These are phyloP conservation scores for Glaucidium brasilianum DNA, from an alignment of 2,113 vertebrate species.

Conservation along the genomic window DNA sequence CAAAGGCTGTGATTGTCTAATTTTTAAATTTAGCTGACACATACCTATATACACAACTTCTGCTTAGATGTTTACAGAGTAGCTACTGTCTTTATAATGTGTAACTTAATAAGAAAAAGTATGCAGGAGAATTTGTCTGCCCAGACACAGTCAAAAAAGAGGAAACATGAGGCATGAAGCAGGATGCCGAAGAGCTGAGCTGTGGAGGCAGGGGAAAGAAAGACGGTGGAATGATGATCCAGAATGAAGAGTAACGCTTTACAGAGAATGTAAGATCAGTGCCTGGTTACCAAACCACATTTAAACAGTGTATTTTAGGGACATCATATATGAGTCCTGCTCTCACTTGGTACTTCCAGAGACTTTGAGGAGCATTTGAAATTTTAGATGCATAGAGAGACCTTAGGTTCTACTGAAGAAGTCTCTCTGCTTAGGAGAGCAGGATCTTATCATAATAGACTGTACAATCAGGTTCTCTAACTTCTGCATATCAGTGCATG, in stretches of 20 bases:
- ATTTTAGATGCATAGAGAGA: not conserved
- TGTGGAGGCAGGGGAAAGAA: not conserved
- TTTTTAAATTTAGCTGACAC: not conserved
- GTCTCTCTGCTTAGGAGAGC: not conserved
- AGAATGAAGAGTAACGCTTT: not conserved
- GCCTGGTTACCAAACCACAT: not conserved
- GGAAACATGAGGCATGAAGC: rapidly evolving
- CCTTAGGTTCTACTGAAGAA: not conserved
- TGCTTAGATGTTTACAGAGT: not conserved
- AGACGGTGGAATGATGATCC: not conserved
- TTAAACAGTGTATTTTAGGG: not conserved
- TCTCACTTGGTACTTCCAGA: not conserved
- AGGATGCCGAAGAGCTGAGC: not conserved
- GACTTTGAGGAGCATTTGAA: not conserved
- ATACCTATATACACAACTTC: not conserved
- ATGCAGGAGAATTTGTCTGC: not conserved
- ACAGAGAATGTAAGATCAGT: not conserved
- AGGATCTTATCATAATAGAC: not conserved
- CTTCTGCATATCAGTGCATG: not conserved
- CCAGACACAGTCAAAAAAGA: not conserved
- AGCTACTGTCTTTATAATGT: not conserved
- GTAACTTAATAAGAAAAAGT: not conserved
- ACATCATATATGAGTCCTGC: not conserved
- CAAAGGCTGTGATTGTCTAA: not conserved
- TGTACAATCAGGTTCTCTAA: not conserved